A percentile compares a stretch with the other conserved stretches of the same genome.
phyloP scores from a whole-genome alignment of 1,140 invertebrate species.

The Luehdorfia chinensis region DNA sequence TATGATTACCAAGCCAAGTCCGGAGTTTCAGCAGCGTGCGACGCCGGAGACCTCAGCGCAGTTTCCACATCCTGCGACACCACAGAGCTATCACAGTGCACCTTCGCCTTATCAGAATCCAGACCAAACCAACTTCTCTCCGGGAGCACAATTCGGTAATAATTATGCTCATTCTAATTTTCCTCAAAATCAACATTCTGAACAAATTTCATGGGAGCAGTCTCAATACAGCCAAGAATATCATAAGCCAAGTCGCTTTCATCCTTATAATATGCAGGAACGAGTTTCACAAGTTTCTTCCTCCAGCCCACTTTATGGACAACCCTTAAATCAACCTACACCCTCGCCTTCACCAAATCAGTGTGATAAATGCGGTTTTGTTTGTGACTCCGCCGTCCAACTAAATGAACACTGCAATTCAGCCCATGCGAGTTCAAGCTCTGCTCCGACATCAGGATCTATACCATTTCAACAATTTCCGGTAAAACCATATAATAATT shows the following conservation, averaged over 20 bases:
- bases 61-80: constrained; percentile 79
- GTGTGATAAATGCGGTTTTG: constrained; percentile 88
- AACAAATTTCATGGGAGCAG: constrained; percentile 71
- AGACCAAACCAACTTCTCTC: constrained; percentile 78
- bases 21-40: constrained; percentile 77
- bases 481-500: constrained; percentile 61
- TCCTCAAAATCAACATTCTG: constrained; percentile 68
- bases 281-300: constrained; percentile 79
- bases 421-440: constrained; percentile 78
- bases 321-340: constrained; percentile 76
- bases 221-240: constrained; percentile 76
- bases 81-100: constrained; percentile 79
- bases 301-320: constrained; percentile 80
- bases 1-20: constrained; percentile 77
- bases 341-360: constrained; percentile 82
- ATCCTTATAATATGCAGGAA: constrained; percentile 76
- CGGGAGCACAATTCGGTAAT: constrained; percentile 68
- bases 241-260: constrained; percentile 71
- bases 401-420: constrained; percentile 84
- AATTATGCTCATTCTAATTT: constrained; percentile 73
- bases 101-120: constrained; percentile 79
- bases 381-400: constrained; percentile 84
- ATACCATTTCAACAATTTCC: constrained; percentile 74
- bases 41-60: constrained; percentile 76
- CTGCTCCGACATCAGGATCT: constrained; percentile 53